Base-by-base conservation (phyloP, 2,888 invertebrate species). In the Chironomus riparius region DNA sequence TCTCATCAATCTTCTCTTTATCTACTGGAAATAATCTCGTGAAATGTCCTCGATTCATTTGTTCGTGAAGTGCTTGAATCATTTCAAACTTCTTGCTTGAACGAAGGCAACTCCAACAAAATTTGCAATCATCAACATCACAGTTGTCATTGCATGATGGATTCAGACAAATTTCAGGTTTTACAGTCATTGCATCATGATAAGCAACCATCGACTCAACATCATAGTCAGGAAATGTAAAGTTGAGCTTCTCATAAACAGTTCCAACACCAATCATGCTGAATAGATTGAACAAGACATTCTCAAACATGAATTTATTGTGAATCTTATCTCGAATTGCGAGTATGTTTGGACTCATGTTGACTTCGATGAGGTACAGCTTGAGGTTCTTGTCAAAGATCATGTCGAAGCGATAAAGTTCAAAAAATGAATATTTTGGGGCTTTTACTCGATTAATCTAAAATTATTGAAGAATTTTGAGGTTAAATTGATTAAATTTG, bases 221-320 rank as follows among this genome's bases (percentile, higher is more conserved):
- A 15, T 38, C 68, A 47, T 10, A 12, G 3, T 18, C 50, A 4
- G 15, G 10, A 48, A 71, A 24, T 24, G 21, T 3, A 71, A 50
- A 56, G 13, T 6, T 22, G 22, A 22, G 24, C 22, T 68, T 24
- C 6, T 68, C 10, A 18, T 22, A 48, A 7, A 12, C n/a, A n/a
- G 68, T 38, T 47, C 68, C 68, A 15, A 68, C 38, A n/a, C 68
- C 68, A 10, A 68, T 38, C 15, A 68, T 13, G n/a, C 15, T 68
- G 15, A 68, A 68, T 13, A 68, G 4, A 68, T 68, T 47, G 38
- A 10, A 68, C 4, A 68, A 18, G 4, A 68, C 38, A 68, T 38
- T 68, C 38, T 68, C 68, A 47, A 38, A 68, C n/a, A 68, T 28
- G n/a, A n/a, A 87, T 83, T 96, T 97, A 0, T 89, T 38, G 10